Conservation (phyloP, 2,888 invertebrate genomes). For the Torymus tubicola region DNA sequence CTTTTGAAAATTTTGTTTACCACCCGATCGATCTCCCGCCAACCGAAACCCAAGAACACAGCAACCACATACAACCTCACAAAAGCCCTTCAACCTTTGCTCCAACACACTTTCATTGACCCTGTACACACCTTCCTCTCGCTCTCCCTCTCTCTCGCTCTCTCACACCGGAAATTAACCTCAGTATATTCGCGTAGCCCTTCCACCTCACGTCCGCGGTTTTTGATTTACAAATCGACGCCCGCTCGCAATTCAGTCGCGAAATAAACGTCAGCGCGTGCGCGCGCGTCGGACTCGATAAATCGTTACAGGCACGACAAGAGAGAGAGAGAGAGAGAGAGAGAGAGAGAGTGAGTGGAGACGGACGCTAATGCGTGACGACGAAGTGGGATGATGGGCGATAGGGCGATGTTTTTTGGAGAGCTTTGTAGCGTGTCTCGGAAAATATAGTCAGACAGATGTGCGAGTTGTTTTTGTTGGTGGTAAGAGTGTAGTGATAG, state of each 20-base stretch:
- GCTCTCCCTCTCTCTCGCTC: constrained; percentile 7
- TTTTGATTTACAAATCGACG: constrained; percentile 47
- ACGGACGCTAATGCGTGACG: constrained; percentile 25
- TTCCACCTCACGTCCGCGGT: background rate
- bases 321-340: too few species aligned
- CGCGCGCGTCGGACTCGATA: constrained; percentile 28
- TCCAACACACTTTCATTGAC: too few species aligned
- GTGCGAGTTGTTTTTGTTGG: too few species aligned
- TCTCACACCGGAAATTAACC: background rate
- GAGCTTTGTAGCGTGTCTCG: background rate
- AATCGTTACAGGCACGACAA: constrained; percentile 15
- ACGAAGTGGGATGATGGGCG: background rate
- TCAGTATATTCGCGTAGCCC: background rate
- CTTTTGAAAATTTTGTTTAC: too few species aligned
- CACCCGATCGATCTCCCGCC: too few species aligned
- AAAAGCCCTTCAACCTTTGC: too few species aligned
- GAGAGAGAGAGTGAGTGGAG: too few species aligned
- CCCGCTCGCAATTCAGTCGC: constrained; percentile 34
- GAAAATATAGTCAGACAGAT: too few species aligned
- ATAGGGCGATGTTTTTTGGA: background rate
- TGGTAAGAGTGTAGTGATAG: too few species aligned
- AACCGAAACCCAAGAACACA: too few species aligned
- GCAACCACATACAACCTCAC: too few species aligned
- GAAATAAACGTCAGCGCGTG: constrained; percentile 39
- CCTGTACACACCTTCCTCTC: too few species aligned